These are phyloP conservation scores for Ginglymostoma cirratum DNA, from an alignment of 2,113 vertebrate genomes.

Conservation along the genomic window DNA sequence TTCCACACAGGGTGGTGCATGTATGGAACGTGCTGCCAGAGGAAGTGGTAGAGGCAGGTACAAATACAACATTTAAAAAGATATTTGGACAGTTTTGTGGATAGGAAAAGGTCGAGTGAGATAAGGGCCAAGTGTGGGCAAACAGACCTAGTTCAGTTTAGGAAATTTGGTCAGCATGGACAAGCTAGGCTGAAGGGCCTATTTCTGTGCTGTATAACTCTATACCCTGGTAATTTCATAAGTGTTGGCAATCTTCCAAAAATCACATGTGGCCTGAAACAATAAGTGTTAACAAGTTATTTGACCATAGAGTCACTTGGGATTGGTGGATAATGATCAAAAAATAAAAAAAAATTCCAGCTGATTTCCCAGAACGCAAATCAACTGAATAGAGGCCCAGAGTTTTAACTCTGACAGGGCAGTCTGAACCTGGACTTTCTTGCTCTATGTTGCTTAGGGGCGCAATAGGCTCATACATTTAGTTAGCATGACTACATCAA, in stretches of 20 bases:
- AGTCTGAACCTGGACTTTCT: not conserved
- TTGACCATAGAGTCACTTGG: not conserved
- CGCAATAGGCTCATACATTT: not conserved
- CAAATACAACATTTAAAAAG: too few species aligned
- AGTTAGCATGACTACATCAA: not conserved
- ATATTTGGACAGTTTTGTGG: too few species aligned
- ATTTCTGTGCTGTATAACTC: too few species aligned
- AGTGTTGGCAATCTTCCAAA: not conserved
- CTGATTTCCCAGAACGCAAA: not conserved
- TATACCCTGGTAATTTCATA: not conserved
- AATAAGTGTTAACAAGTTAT: not conserved
- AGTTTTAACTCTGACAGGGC: not conserved
- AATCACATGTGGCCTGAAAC: not conserved
- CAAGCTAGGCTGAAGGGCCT: too few species aligned
- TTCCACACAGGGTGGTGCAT: too few species aligned
- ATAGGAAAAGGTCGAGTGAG: too few species aligned
- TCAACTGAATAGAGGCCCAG: not conserved
- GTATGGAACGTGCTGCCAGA: too few species aligned
- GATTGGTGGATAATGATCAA: conserved; percentile 4
- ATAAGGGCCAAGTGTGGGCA: too few species aligned
- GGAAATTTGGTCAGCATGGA: too few species aligned
- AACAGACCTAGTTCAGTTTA: too few species aligned
- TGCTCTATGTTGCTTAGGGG: not conserved
- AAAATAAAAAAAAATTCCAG: not conserved
- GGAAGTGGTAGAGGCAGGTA: too few species aligned